Percentiles rank a stretch among this genome's conserved stretches.
These are phyloP conservation scores for Alouatta palliata DNA, from an alignment of 2,113 vertebrate genomes.

Conservation along the genomic window DNA sequence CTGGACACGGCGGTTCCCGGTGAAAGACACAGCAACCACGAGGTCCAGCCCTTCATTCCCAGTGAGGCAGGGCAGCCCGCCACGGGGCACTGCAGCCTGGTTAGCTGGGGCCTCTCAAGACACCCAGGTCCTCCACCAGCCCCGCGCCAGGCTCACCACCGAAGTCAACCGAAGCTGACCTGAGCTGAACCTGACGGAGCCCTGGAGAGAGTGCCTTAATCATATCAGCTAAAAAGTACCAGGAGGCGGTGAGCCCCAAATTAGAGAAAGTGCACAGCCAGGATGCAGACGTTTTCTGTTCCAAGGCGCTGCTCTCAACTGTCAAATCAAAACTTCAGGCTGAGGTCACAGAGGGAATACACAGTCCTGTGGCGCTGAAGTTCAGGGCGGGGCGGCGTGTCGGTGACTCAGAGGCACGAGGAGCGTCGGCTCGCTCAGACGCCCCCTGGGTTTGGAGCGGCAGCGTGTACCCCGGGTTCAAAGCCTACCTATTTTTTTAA, in stretches of 20 bases:
- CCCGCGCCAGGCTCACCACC: background rate
- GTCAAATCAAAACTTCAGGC: background rate
- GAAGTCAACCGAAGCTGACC: background rate
- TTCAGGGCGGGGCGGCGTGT: background rate
- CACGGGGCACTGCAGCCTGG: background rate
- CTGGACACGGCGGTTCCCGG: too few relatives aligned
- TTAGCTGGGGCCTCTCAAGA: background rate
- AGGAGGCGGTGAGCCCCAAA: background rate
- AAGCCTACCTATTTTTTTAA: constrained; percentile 91
- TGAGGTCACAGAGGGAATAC: background rate
- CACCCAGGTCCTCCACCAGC: background rate
- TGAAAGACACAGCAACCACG: background rate
- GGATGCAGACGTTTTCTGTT: background rate
- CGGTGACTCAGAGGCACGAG: background rate
- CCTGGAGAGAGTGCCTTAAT: background rate
- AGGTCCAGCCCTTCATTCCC: background rate
- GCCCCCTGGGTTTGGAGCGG: background rate
- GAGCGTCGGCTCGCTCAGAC: too few relatives aligned
- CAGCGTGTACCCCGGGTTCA: background rate
- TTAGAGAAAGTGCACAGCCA: background rate
- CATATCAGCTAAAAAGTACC: background rate
- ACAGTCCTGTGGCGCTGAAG: background rate
- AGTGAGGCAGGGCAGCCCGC: background rate
- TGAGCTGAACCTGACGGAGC: background rate
- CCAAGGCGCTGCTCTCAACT: background rate